Evolutionary conservation across 2,888 invertebrate genomes (phyloP), one percentile per base, ranked within the genome.

Genomic region (Ectemnius lituratus): DNA sequence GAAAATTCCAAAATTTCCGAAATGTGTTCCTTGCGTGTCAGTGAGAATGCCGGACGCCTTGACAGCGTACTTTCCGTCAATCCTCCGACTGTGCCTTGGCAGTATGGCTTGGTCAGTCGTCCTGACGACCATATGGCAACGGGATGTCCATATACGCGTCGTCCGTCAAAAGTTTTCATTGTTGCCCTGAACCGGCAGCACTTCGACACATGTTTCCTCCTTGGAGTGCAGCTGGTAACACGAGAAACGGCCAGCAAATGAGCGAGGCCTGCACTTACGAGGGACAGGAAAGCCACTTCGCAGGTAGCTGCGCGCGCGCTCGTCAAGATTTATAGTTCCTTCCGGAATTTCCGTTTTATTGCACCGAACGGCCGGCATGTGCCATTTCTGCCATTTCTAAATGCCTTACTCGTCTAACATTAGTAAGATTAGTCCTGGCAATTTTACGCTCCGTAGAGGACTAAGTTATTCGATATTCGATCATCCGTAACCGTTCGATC

Each of bases 41-140:
- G 8, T 16, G 28, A 66, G 49, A 61, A 62, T 63, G 37, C 63
- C 14, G 65, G 8, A 23, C 59, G 27, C 20, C 62, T 58, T 61
- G 37, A 56, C 57, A 8, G 49, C n/a, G 20, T 52, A 14, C 47
- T 45, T 60, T 66, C 61, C 46, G 37, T 18, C 64, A 64, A 28
- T 62, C 16, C 60, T n/a, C n/a, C 28, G 56, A 52, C 52, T 16
- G 37, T 80, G 67, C 59, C 20, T n/a, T 23, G 69, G 56, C 2
- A 23, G 57, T 56, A 16, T 49, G 4, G 23, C 20, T 61, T 23
- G 69, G 69, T 70, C 59, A 63, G 69, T 70, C 59, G 66, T 68
- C 67, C 78, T 83, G 83, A 47, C 59, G 47, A 60, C 83, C 83
- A 83, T 83, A 83, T 83, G 83, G 78, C 70, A 2, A 56, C 59